These are phyloP conservation scores for Azorinus chamasolen DNA, from an alignment of 2,888 invertebrate species.

Conservation along the genomic window DNA sequence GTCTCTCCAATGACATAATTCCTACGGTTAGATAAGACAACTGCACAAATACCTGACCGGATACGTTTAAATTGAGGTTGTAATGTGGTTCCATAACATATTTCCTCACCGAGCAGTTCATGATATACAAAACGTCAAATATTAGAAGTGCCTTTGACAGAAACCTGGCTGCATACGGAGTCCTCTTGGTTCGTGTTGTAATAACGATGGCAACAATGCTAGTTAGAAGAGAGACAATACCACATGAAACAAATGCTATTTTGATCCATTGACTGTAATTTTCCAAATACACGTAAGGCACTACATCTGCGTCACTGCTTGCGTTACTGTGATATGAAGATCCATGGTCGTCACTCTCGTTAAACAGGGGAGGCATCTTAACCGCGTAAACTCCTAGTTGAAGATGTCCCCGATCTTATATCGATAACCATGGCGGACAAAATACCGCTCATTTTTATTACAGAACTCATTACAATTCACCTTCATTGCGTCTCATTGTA, in stretches of 20 bases:
- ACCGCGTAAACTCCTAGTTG: too few species aligned
- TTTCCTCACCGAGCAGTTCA: conserved; percentile 10
- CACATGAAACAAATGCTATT: not conserved
- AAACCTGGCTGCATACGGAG: conserved; percentile 20
- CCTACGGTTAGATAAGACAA: conserved; percentile 3
- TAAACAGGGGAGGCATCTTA: too few species aligned
- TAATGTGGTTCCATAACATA: conserved; percentile 10
- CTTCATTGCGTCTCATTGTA: too few species aligned
- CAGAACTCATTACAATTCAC: too few species aligned
- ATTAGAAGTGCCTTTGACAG: conserved; percentile 7
- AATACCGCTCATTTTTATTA: too few species aligned
- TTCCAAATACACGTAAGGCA: not conserved
- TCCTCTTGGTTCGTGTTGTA: conserved; percentile 6
- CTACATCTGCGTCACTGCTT: too few species aligned
- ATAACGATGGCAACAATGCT: conserved; percentile 13
- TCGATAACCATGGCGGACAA: too few species aligned
- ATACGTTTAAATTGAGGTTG: not conserved
- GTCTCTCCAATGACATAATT: conserved; percentile 22
- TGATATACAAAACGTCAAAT: conserved; percentile 15
- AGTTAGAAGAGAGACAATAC: not conserved
- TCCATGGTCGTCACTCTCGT: too few species aligned
- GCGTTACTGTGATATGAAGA: too few species aligned
- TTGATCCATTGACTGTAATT: not conserved
- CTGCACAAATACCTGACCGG: not conserved
- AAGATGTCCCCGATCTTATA: too few species aligned